Base-by-base conservation (phyloP, 2,888 invertebrate genomes). In the Hydropsyche betteni region DNA sequence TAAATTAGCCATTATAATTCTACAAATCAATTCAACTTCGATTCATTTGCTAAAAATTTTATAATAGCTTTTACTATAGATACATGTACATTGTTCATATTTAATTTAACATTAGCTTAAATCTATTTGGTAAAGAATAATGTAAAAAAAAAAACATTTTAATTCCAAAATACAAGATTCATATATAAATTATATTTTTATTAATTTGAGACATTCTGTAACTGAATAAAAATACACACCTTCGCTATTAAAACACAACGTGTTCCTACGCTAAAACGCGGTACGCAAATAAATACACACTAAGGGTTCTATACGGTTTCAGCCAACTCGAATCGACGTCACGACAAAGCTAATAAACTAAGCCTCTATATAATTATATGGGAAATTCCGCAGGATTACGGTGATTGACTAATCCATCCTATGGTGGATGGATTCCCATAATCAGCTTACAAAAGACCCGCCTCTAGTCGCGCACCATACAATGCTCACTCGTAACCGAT, bases 371-470 rank as follows among this genome's bases (percentile, higher is more conserved):
- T 61, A 72, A 72, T 72, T 72, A 72, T 72, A 44, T 72, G 44
- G 72, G 72, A 72, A 61, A 72, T 72, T 58, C 61, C 61, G 33
- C 72, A 72, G 72, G 55, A 72, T 72, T 72, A 72, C 72, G 55
- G 72, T 72, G 72, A 72, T 72, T 72, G 72, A 44, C 61, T 72
- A 72, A 72, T 72, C 72, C 72, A 44, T 58, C 12, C 58, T 44
- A 36, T 58, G 72, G 52, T 38, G 55, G 72, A 72, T 38, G 61
- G 72, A 72, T 72, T 72, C 36, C 7, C 72, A 55, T 72, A 72
- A 72, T 72, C 72, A 72, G 72, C 72, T 72, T 72, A 72, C 72
- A 72, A 72, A 72, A 72, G 72, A 36, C 52, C 12, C 55, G 44
- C 4, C 10, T 44, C 44, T 44, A 6, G 44, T 44, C 44, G 6